Conservation (phyloP, 2,888 invertebrate species). For the Luperina nickerlii region DNA sequence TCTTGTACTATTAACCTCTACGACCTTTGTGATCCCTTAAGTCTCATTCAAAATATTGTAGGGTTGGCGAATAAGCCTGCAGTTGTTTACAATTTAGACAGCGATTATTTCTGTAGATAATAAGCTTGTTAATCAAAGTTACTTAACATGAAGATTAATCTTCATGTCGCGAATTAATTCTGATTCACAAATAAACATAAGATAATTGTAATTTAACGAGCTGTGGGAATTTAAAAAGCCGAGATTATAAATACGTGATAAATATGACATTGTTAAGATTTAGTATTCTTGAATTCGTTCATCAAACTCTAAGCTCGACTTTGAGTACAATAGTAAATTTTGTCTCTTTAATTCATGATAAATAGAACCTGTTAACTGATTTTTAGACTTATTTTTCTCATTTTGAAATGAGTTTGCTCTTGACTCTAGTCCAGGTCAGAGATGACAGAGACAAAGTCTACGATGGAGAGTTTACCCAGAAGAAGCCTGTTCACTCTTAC, state of each 20-base stretch:
- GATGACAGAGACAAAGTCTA: too few relatives aligned
- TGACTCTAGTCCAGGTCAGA: too few relatives aligned
- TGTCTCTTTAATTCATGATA: neutral
- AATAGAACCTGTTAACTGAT: too few relatives aligned
- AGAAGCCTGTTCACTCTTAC: too few relatives aligned
- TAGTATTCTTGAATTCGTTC: neutral
- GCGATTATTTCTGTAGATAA: conserved; percentile 27
- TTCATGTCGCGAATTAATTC: conserved; percentile 24
- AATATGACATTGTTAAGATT: neutral
- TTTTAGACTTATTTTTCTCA: neutral
- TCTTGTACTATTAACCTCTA: conserved; percentile 39
- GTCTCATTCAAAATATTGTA: conserved; percentile 40
- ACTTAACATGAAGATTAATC: conserved; percentile 7
- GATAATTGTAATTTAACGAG: conserved; percentile 11
- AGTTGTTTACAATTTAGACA: conserved; percentile 25
- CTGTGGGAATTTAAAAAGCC: conserved; percentile 11
- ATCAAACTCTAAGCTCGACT: neutral
- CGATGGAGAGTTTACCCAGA: too few relatives aligned
- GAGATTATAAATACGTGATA: neutral
- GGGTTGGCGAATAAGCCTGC: conserved; percentile 33
- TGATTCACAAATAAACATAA: conserved; percentile 20
- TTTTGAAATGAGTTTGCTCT: too few relatives aligned
- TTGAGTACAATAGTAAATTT: neutral
- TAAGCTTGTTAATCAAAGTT: conserved; percentile 25
- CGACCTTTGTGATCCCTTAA: conserved; percentile 30